Base-by-base conservation (phyloP, 2,113 vertebrate genomes). In the Chinchilla lanigera region DNA sequence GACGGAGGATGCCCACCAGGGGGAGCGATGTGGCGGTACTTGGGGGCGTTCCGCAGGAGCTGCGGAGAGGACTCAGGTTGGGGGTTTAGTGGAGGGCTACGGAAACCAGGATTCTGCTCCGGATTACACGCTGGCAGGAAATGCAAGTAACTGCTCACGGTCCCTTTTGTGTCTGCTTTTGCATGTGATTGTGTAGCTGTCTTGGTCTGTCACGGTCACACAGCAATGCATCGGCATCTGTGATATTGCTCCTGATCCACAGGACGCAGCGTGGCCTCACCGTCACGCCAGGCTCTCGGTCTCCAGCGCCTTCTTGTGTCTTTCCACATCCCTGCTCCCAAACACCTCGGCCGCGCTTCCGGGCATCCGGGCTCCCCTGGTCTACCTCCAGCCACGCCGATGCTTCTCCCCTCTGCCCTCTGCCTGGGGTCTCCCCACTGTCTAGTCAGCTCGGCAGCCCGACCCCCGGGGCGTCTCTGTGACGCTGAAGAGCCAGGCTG, bases 151-250 rank as follows among this genome's bases (percentile, higher is more conserved):
- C 12, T 1, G 22, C 35, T 22, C 54, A 4, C 5, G 4, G 16
- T n/a, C n/a, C 26, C 5, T n/a, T 24, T 19, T 26, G 56, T 26
- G 26, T 71, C 38, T 56, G 35, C 17, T 13, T 90, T 52, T 67
- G 33, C 58, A n/a, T 1, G 0, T 9, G 26, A 14, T 0, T 9
- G 28, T 60, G 22, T 41, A 47, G 2, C 12, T 24, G 35, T 26
- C 65, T 60, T 41, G 50, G 61, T 52, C n/a, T 5, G 2, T 63
- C 47, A 12, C 7, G 10, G 61, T 54, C 83, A 38, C 88, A 10
- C 11, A 44, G 30, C 9, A 3, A 26, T 13, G 2, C 56, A 50
- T 7, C 28, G 20, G 54, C 33, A 1, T 75, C 92, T 52, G 12
- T 16, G 87, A 88, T 33, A 14, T 13, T 44, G 52, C 5, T 86